Percentiles rank a stretch among this genome's conserved stretches.
Evolutionary conservation across 2,888 invertebrate genomes (phyloP).

Genomic region (Volucella bombylans): DNA sequence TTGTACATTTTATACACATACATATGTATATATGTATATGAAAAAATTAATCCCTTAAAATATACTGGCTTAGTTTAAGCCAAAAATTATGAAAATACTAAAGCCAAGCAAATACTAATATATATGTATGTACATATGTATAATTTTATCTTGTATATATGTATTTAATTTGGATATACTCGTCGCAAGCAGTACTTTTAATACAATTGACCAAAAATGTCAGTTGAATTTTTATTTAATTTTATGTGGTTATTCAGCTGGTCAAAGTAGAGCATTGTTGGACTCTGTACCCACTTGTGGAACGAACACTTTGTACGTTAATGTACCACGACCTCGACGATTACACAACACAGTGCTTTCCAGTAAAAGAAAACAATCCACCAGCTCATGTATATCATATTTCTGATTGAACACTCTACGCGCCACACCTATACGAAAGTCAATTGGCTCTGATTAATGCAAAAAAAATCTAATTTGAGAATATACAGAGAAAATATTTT

Average conservation of each 20-base stretch:
- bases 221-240: conserved; percentile 62
- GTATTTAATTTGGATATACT: neutral
- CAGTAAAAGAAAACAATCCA: no score
- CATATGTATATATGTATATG: conserved; percentile 6
- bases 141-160: neutral
- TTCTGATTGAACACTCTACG: no score
- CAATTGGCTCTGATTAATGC: no score
- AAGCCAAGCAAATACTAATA: neutral
- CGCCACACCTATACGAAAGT: no score
- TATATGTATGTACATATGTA: neutral
- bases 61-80: conserved; percentile 1
- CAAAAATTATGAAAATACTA: conserved; percentile 17
- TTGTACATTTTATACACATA: neutral
- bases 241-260: conserved; percentile 38
- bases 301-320: conserved; percentile 18
- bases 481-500: no score
- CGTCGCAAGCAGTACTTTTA: conserved; percentile 28
- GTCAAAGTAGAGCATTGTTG: conserved; percentile 19
- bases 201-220: conserved; percentile 33
- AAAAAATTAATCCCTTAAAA: neutral
- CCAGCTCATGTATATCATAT: no score
- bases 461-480: no score
- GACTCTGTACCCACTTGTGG: conserved; percentile 13
- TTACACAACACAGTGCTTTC: no score
- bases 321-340: no score